Conservation (phyloP, 37 sponge, comb jelly and placozoan species). For the Agelas oroides region DNA sequence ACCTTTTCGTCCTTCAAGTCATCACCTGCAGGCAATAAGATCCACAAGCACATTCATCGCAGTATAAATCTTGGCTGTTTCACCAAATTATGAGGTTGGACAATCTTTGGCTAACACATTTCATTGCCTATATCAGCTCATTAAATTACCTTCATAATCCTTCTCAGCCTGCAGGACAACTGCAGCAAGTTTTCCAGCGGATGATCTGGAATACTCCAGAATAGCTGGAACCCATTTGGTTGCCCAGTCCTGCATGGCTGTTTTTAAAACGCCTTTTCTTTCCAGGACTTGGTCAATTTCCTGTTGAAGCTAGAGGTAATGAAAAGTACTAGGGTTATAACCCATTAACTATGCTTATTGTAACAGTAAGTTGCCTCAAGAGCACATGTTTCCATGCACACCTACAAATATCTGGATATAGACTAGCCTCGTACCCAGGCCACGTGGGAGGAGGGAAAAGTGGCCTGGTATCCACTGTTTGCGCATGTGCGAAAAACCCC, state of each 20-base stretch:
- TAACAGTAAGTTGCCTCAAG: not conserved
- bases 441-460: no score
- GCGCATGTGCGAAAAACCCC: no score
- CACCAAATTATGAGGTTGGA: not conserved
- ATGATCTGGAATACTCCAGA: conserved; percentile 6
- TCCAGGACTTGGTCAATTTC: conserved; percentile 26
- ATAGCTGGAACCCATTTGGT: conserved; percentile 28
- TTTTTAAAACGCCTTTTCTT: conserved; percentile 9
- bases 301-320: conserved; percentile 12
- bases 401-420: not conserved
- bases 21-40: not conserved
- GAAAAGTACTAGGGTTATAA: not conserved
- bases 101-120: not conserved
- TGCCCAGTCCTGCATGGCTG: not conserved
- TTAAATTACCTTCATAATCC: conserved; percentile 8
- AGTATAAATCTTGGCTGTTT: not conserved
- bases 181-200: not conserved
- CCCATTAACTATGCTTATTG: not conserved
- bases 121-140: no score
- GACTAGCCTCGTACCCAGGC: no score
- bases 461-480: no score
- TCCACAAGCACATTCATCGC: not conserved
- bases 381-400: not conserved
- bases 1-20: not conserved
- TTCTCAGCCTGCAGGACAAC: not conserved